Evolutionary conservation across 30 jellyfish, hydroid and myxozoan species (phyloP).

Genomic region (Turritopsis rubra): DNA sequence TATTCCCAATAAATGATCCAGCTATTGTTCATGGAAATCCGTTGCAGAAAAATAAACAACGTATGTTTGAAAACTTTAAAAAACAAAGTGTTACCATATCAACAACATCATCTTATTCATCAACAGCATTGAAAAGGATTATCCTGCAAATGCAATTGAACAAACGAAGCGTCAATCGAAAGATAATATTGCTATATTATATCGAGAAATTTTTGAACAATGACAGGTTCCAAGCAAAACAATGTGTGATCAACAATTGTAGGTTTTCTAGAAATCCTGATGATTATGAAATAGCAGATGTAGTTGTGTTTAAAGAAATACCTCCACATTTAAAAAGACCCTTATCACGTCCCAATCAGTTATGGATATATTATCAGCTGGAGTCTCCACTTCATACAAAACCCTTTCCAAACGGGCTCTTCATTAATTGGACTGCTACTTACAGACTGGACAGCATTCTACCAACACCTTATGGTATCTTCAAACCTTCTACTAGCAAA

Average conservation of each 20-base stretch:
- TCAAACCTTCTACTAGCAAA: background rate
- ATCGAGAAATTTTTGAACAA: background rate
- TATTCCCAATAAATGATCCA: background rate
- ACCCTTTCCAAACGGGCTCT: background rate
- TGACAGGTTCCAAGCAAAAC: background rate
- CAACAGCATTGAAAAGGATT: background rate
- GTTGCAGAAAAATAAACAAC: background rate
- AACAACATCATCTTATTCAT: background rate
- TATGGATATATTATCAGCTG: constrained; percentile 10
- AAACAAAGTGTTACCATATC: background rate
- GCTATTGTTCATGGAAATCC: background rate
- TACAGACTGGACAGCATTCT: constrained; percentile 14
- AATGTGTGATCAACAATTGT: constrained; percentile 9
- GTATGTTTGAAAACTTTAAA: background rate
- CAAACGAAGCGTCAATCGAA: background rate
- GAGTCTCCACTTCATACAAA: constrained; percentile 5
- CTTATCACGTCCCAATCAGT: constrained; percentile 7
- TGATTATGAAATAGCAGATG: constrained; percentile 19
- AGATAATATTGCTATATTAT: background rate
- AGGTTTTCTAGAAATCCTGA: constrained; percentile 1
- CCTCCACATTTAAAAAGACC: constrained; percentile 19
- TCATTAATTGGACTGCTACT: constrained; percentile 19
- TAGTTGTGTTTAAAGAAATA: background rate
- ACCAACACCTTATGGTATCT: constrained; percentile 11
- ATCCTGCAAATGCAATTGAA: background rate